Evolutionary conservation across 2,888 invertebrate genomes (phyloP).

Genomic region (Paralinhomoeus sp.): DNA sequence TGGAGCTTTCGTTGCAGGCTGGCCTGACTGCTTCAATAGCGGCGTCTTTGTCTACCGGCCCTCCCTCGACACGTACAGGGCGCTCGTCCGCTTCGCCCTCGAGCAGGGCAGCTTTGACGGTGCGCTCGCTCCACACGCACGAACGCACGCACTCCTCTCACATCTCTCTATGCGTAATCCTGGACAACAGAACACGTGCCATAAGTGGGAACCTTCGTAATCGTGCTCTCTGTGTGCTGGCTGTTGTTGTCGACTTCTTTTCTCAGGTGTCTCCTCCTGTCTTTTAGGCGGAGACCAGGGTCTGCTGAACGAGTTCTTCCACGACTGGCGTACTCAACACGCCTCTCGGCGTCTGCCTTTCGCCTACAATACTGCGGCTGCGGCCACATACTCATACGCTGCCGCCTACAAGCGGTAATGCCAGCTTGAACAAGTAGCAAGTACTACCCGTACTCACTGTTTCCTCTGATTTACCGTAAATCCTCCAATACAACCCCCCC

Average conservation of each 20-base stretch:
- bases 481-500: too few relatives aligned
- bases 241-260: too few relatives aligned
- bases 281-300: constrained; percentile 55
- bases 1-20: too few relatives aligned
- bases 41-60: constrained; percentile 88
- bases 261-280: not conserved
- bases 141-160: too few relatives aligned
- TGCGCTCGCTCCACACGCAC: constrained; percentile 29
- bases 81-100: constrained; percentile 55
- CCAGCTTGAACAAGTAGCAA: too few relatives aligned
- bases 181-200: too few relatives aligned
- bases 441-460: too few relatives aligned
- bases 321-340: constrained; percentile 75
- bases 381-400: constrained; percentile 79
- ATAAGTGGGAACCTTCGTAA: too few relatives aligned
- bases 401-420: constrained; percentile 94
- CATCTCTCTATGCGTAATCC: too few relatives aligned
- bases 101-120: constrained; percentile 86
- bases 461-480: too few relatives aligned
- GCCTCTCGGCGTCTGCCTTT: constrained; percentile 81
- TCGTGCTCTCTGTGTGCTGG: too few relatives aligned
- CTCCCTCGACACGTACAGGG: constrained; percentile 59
- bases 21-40: too few relatives aligned
- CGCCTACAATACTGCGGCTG: constrained; percentile 86
- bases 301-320: constrained; percentile 72